These are phyloP conservation scores for Eolophus roseicapilla DNA, from an alignment of 2,113 vertebrate species.

Conservation along the genomic window DNA sequence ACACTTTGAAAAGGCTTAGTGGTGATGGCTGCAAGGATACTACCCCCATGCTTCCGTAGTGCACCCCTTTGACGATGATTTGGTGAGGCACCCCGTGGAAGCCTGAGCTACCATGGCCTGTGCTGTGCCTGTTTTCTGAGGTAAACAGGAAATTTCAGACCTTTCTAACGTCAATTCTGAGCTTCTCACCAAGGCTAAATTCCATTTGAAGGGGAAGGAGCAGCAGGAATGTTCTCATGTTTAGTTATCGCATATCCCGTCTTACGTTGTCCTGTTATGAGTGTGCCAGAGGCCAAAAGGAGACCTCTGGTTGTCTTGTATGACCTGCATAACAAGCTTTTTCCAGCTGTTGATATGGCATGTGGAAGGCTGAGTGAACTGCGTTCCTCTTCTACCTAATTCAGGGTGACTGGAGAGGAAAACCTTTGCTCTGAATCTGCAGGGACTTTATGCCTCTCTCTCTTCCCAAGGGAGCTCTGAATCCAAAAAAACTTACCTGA, in stretches of 20 bases:
- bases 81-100: neutral
- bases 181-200: conserved; percentile 21
- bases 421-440: neutral
- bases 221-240: neutral
- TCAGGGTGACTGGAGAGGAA: neutral
- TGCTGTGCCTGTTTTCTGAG: conserved; percentile 1
- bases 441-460: neutral
- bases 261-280: neutral
- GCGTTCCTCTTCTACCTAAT: neutral
- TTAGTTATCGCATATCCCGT: conserved; percentile 3
- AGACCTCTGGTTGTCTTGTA: neutral
- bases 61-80: neutral
- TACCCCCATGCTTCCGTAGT: rapidly evolving
- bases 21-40: neutral
- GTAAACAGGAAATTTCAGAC: conserved; percentile 45
- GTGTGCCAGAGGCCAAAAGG: conserved; percentile 24
- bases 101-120: neutral
- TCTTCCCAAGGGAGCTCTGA: neutral
- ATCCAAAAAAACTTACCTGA: neutral
- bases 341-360: neutral
- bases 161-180: conserved; percentile 13
- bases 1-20: neutral
- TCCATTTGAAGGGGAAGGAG: neutral
- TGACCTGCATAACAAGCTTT: neutral
- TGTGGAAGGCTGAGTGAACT: neutral